phyloP scores from a whole-genome alignment of 2,888 invertebrate genomes.

The Spilosoma lubricipeda region DNA sequence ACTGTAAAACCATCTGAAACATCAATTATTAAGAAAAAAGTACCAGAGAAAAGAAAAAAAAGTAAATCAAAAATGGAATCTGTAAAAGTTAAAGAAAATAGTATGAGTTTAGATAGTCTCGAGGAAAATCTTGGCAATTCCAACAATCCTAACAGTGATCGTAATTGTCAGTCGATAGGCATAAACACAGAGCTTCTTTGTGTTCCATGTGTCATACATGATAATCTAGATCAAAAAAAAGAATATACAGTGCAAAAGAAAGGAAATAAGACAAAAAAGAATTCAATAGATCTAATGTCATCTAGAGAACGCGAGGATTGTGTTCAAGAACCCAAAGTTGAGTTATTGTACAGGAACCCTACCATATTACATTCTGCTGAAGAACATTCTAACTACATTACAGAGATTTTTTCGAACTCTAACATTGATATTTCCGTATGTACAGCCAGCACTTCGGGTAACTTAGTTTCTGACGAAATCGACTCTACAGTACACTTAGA shows the following conservation, averaged over 20 bases:
- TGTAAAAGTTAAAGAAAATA: conserved; percentile 66
- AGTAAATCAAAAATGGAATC: conserved; percentile 38
- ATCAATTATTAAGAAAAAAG: conserved; percentile 29
- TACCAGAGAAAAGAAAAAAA: conserved; percentile 41
- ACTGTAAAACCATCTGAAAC: conserved; percentile 33
- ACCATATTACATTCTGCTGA: conserved; percentile 67
- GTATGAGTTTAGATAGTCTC: conserved; percentile 79
- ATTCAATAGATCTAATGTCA: conserved; percentile 32
- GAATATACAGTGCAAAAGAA: conserved; percentile 45
- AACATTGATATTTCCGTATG: conserved; percentile 45
- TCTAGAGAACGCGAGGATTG: conserved; percentile 26
- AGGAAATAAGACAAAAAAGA: conserved; percentile 32
- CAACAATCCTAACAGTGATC: conserved; percentile 35
- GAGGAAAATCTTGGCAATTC: conserved; percentile 59
- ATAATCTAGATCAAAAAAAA: conserved; percentile 60
- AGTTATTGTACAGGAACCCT: conserved; percentile 77
- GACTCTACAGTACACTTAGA: conserved; percentile 40
- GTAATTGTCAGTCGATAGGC: conserved; percentile 69
- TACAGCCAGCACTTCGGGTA: conserved; percentile 50
- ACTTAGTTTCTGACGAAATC: conserved; percentile 43
- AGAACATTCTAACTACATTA: conserved; percentile 51
- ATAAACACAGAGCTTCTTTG: conserved; percentile 78
- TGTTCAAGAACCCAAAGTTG: conserved; percentile 61
- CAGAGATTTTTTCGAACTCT: conserved; percentile 50
- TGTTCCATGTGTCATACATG: conserved; percentile 78